These are phyloP conservation scores for Sebastes miniatus DNA, from an alignment of 2,797 vertebrate species.

Conservation along the genomic window DNA sequence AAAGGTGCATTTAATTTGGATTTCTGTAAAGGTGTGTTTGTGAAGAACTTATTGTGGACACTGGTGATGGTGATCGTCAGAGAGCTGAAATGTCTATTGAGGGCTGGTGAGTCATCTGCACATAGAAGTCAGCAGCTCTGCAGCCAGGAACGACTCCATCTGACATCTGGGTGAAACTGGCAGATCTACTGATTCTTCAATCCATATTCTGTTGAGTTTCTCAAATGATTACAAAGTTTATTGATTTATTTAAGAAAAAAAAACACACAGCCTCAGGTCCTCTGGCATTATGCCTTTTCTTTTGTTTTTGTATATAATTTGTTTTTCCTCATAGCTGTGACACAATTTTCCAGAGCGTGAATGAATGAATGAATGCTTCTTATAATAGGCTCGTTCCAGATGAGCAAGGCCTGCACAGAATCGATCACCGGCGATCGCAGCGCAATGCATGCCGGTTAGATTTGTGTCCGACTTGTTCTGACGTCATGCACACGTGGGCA, in stretches of 20 bases:
- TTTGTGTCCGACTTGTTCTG: too few relatives aligned
- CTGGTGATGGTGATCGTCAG: conserved; percentile 9
- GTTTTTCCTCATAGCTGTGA: neutral
- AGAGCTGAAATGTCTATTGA: conserved; percentile 15
- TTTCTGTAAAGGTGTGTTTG: conserved; percentile 1
- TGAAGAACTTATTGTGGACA: neutral
- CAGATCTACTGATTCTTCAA: neutral
- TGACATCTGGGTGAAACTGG: neutral
- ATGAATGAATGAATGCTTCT: neutral
- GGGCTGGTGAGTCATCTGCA: conserved; percentile 27
- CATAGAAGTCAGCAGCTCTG: conserved; percentile 7
- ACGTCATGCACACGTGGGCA: too few relatives aligned
- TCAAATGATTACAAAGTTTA: neutral
- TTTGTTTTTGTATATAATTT: neutral
- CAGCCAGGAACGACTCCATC: neutral
- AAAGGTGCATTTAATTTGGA: neutral
- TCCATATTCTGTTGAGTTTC: neutral
- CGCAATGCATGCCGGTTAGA: too few relatives aligned
- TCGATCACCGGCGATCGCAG: too few relatives aligned
- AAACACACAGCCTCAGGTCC: neutral
- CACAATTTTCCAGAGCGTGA: neutral
- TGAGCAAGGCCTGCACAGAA: too few relatives aligned
- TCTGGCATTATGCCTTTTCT: neutral
- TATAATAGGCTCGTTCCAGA: neutral
- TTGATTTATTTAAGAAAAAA: neutral